A percentile compares a stretch with the other conserved stretches of the same genome.
These are phyloP conservation scores for Cryptocephalus moraei DNA, from an alignment of 2,888 invertebrate species.

Conservation along the genomic window DNA sequence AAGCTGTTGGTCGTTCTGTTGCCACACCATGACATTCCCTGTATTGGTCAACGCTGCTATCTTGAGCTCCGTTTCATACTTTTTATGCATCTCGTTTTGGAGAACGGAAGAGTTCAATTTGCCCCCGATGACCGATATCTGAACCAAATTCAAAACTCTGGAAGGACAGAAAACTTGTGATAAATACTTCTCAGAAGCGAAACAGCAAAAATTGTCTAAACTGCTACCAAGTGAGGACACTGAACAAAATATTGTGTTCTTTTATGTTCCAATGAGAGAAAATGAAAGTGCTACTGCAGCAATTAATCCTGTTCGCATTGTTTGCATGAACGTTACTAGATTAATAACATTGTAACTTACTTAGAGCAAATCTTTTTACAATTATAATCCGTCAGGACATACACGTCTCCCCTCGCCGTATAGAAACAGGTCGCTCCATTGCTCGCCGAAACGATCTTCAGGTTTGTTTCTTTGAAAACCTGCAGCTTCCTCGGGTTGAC, in stretches of 20 bases:
- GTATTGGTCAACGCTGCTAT: slow-evolving; percentile 50
- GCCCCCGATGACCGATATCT: slow-evolving; percentile 44
- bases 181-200: no score
- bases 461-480: slow-evolving; percentile 21
- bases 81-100: slow-evolving; percentile 35
- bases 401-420: slow-evolving; percentile 58
- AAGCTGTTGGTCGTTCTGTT: slow-evolving; percentile 47
- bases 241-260: no score
- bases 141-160: slow-evolving; percentile 33
- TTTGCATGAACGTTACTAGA: no score
- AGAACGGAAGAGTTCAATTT: slow-evolving; percentile 39
- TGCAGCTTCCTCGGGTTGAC: slow-evolving; percentile 43
- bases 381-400: slow-evolving; percentile 57
- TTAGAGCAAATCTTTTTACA: slow-evolving; percentile 59
- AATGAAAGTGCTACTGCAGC: no score
- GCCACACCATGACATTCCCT: slow-evolving; percentile 59
- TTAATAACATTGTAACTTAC: slow-evolving; percentile 30
- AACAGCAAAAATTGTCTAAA: no score
- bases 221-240: no score
- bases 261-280: not conserved
- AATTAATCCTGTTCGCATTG: no score
- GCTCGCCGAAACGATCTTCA: slow-evolving; percentile 45
- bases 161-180: slow-evolving; percentile 4
- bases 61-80: slow-evolving; percentile 43
- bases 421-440: slow-evolving; percentile 60